phyloP scores from a whole-genome alignment of 1,140 invertebrate species.

The Rhagoletis pomonella region DNA sequence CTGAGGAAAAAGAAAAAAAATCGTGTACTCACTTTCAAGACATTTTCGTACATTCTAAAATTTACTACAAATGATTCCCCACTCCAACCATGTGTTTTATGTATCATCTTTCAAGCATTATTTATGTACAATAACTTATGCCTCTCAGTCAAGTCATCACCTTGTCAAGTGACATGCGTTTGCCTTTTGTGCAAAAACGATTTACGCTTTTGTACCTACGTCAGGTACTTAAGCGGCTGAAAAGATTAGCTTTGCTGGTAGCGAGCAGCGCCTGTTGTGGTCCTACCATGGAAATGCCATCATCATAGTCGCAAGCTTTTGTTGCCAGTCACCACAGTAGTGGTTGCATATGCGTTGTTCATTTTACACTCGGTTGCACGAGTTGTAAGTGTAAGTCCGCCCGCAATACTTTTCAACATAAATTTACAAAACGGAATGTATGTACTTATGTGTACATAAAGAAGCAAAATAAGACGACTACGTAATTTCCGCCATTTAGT shows the following conservation, averaged over 20 bases:
- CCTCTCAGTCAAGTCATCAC: conserved; percentile 11
- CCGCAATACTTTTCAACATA: not conserved
- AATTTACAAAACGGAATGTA: conserved; percentile 3
- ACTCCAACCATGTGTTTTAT: too few species aligned
- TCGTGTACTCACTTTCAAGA: too few species aligned
- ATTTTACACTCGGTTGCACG: conserved; percentile 28
- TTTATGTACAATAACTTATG: not conserved
- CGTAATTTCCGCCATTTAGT: conserved; percentile 36
- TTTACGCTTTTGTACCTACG: conserved; percentile 29
- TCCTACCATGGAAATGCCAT: not conserved
- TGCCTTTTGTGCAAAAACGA: conserved; percentile 17
- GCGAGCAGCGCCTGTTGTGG: too few species aligned
- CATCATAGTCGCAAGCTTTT: not conserved
- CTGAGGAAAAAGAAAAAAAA: too few species aligned
- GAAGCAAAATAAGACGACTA: not conserved
- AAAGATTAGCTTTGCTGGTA: conserved; percentile 39
- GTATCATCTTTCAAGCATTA: not conserved
- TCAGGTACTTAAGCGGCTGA: conserved; percentile 31
- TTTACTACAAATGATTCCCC: too few species aligned
- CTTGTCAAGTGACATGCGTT: not conserved
- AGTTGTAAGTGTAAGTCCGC: not conserved
- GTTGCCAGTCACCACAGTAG: not conserved
- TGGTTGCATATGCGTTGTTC: conserved; percentile 37
- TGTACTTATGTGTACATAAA: not conserved
- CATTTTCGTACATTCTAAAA: too few species aligned